Evolutionary conservation across 2,797 vertebrate genomes (phyloP).

Genomic region (Rhynchonycteris naso): DNA sequence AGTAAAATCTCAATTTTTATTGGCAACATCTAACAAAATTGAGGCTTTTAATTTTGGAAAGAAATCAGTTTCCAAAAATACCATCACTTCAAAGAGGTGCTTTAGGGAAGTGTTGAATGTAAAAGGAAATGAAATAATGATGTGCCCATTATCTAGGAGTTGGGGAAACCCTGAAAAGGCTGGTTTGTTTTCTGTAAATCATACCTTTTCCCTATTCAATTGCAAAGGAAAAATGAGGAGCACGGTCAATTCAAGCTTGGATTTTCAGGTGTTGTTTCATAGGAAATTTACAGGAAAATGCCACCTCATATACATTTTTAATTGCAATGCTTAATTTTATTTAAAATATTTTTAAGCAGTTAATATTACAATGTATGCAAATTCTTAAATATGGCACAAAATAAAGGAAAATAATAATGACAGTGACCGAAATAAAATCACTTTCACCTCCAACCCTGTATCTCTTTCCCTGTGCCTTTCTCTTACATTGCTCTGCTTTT

Average conservation of each 20-base stretch:
- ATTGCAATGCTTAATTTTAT: not conserved
- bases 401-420: not conserved
- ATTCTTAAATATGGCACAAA: not conserved
- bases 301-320: not conserved
- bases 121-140: slow-evolving; percentile 52
- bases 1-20: slow-evolving; percentile 21
- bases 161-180: not conserved
- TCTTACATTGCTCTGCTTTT: not conserved
- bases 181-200: not conserved
- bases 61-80: slow-evolving; percentile 46
- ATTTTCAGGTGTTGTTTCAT: not conserved
- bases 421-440: not conserved
- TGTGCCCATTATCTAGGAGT: not conserved
- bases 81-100: slow-evolving; percentile 14
- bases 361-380: not conserved
- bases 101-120: not conserved
- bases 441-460: not conserved
- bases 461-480: not conserved
- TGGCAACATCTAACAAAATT: not conserved
- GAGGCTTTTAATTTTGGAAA: not conserved
- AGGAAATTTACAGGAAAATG: not conserved
- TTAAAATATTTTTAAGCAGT: not conserved
- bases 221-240: not conserved
- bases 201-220: not conserved
- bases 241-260: not conserved